Evolutionary conservation across 2,797 vertebrate species (phyloP), one percentile per base, ranked within the genome.

Genomic region (Balearica regulorum): DNA sequence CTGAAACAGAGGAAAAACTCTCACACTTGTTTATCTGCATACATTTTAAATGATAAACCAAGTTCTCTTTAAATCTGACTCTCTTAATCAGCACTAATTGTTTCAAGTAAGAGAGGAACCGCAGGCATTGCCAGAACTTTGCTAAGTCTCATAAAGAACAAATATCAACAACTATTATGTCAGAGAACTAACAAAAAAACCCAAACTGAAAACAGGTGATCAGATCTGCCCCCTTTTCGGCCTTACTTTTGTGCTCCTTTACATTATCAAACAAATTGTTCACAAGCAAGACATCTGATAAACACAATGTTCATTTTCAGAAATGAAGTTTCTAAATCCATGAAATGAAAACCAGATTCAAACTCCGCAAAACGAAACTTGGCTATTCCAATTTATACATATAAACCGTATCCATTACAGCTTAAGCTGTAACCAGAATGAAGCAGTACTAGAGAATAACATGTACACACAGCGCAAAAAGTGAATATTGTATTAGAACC

Each of bases 181-280:
- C 87, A 80, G 41, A 90, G 44, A 83, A 80, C 26, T 17, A 54
- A 31, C 18, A 62, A 39, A 81, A 82, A 88, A 9, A 5, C 41
- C 43, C 9, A 21, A 87, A 89, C 70, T 72, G 73, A 92, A 96
- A 87, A 9, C 39, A 84, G 80, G 86, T 80, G 88, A 95, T 83
- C 71, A 80, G 78, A 77, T 87, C 29, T 76, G 49, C 15, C 55
- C 39, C 49, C 33, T 82, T 93, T 65, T 58, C 61, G 96, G 39
- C 28, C 43, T 75, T 65, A 60, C 13, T 85, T 78, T 8, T 44
- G 43, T 33, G 51, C 41, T 92, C 28, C 16, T 75, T 60, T 58
- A 13, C 13, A 15, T 76, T 24, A 69, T 35, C 62, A 71, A 58
- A 35, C 10, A 31, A 53, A 54, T 2, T 37, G 33, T 39, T 87